A percentile compares a stretch with the other conserved stretches of the same genome.
Evolutionary conservation across 2,113 vertebrate genomes (phyloP).

Genomic region (Chionis minor): DNA sequence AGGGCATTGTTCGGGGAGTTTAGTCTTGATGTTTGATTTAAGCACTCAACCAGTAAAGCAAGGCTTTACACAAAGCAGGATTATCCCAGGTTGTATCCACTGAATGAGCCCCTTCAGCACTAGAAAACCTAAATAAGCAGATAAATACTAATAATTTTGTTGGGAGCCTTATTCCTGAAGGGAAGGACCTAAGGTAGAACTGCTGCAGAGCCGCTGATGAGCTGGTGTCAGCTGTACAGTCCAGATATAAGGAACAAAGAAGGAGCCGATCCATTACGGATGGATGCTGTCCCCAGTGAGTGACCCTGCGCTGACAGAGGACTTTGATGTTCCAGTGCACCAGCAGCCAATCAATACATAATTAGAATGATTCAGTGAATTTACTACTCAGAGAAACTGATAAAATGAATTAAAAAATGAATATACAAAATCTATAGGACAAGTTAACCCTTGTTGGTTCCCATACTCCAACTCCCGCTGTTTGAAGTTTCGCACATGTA

Average conservation of each 20-base stretch:
- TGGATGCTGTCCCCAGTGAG: fast-evolving
- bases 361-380: background rate
- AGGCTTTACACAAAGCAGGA: background rate
- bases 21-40: background rate
- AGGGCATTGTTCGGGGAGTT: background rate
- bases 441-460: background rate
- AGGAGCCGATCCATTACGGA: background rate
- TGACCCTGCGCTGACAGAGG: background rate
- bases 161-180: background rate
- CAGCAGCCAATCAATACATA: background rate
- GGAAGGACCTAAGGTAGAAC: fast-evolving
- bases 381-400: background rate
- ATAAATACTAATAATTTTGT: background rate
- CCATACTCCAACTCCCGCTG: background rate
- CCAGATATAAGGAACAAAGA: background rate
- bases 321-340: fast-evolving
- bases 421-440: background rate
- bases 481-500: background rate
- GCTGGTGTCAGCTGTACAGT: background rate
- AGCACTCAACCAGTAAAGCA: fast-evolving
- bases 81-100: background rate
- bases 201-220: background rate
- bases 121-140: background rate
- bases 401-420: background rate
- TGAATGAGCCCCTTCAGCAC: background rate